These are phyloP conservation scores for Linnaemya vulpina DNA, from an alignment of 2,888 invertebrate species.

Conservation along the genomic window DNA sequence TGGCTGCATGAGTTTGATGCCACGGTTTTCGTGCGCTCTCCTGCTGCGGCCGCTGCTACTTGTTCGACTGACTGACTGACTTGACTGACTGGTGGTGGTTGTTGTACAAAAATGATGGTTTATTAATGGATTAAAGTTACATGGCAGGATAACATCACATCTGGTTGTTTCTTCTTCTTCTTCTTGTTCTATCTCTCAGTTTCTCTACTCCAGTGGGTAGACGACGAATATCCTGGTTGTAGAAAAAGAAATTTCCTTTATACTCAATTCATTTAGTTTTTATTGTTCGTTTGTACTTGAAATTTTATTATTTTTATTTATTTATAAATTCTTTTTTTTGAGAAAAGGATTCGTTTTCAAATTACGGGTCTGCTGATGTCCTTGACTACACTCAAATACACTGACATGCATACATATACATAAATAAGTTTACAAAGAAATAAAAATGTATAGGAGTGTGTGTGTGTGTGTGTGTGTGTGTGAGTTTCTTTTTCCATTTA, in stretches of 20 bases:
- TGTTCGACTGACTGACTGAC: conserved; percentile 18
- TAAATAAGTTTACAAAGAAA: neutral
- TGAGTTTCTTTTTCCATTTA: neutral
- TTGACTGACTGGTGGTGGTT: conserved; percentile 45
- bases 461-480: neutral
- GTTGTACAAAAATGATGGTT: conserved; percentile 60
- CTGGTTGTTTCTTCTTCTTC: conserved; percentile 12
- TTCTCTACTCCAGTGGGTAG: conserved; percentile 12
- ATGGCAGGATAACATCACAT: conserved; percentile 53
- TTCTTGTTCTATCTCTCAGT: neutral
- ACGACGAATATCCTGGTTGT: conserved; percentile 13
- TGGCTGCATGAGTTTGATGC: conserved; percentile 10
- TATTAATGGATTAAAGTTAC: conserved; percentile 68
- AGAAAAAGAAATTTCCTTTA: neutral
- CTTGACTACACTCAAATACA: conserved; percentile 29
- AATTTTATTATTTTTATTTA: conserved; percentile 22
- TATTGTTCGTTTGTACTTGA: conserved; percentile 16
- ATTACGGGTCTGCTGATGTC: conserved; percentile 26
- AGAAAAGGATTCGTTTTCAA: conserved; percentile 26
- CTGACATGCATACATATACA: neutral
- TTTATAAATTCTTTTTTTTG: neutral
- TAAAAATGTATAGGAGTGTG: too few species aligned
- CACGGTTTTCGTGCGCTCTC: neutral
- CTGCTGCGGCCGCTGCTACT: neutral
- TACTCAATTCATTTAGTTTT: conserved; percentile 13